Conservation (phyloP, 2,113 vertebrate genomes). For the Epinephelus lanceolatus region DNA sequence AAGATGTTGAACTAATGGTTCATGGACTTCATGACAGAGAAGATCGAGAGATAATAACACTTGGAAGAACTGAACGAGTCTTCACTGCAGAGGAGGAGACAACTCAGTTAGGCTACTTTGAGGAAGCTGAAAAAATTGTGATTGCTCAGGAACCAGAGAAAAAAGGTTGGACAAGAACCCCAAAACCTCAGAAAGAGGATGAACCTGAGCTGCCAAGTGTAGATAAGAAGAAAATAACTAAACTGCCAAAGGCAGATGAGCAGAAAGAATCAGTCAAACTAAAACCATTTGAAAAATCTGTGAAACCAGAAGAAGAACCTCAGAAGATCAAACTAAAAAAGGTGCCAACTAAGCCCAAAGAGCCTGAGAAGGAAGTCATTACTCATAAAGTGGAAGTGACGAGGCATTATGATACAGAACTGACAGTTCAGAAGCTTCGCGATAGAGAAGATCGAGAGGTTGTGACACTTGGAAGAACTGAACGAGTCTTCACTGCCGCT, state of each 20-base stretch:
- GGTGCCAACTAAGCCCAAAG: conserved; percentile 65
- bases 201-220: conserved; percentile 29
- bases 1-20: too few relatives aligned
- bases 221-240: conserved; percentile 67
- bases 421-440: conserved; percentile 36
- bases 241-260: conserved; percentile 58
- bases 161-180: conserved; percentile 54
- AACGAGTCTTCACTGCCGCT: conserved; percentile 48
- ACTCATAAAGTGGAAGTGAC: conserved; percentile 49
- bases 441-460: conserved; percentile 59
- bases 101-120: conserved; percentile 29
- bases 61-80: conserved; percentile 55
- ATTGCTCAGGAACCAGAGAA: conserved; percentile 41
- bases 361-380: conserved; percentile 67
- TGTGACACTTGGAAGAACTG: conserved; percentile 32
- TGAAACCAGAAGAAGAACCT: conserved; percentile 67
- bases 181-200: conserved; percentile 60
- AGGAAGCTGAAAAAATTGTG: conserved; percentile 35
- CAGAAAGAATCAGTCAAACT: conserved; percentile 65
- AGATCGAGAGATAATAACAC: too few relatives aligned
- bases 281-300: conserved; percentile 65
- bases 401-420: conserved; percentile 57
- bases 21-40: too few relatives aligned
- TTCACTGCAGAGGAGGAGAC: conserved; percentile 54
- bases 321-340: conserved; percentile 73